These are phyloP conservation scores for Sebastes matsubarae DNA, from an alignment of 2,797 vertebrate genomes.

Conservation along the genomic window DNA sequence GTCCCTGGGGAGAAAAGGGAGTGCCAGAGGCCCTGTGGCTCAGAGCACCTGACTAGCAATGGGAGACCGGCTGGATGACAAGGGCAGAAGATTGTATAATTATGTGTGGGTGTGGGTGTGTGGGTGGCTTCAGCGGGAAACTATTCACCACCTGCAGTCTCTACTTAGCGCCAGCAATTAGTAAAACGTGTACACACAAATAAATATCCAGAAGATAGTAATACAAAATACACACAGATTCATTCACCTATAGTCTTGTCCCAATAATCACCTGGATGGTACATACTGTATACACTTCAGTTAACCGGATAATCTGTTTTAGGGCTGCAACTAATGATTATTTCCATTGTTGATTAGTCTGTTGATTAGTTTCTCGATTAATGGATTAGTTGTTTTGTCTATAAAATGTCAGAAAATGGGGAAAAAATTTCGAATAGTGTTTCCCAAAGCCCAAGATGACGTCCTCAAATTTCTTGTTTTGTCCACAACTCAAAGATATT, in stretches of 20 bases:
- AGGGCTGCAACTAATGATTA: too few relatives aligned
- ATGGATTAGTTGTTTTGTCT: too few relatives aligned
- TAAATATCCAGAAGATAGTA: not conserved
- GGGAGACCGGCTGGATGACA: slow-evolving; percentile 66
- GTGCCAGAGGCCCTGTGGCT: slow-evolving; percentile 63
- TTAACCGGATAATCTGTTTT: not conserved
- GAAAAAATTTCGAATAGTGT: accelerated
- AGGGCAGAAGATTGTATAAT: slow-evolving; percentile 39
- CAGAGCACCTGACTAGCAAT: slow-evolving; percentile 47
- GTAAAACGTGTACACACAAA: not conserved
- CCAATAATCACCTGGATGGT: not conserved
- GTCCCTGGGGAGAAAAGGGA: slow-evolving; percentile 72
- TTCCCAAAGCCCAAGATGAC: too few relatives aligned
- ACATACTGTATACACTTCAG: not conserved
- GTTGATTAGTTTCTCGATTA: too few relatives aligned
- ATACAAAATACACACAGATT: not conserved
- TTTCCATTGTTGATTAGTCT: too few relatives aligned
- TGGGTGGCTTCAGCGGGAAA: slow-evolving; percentile 42
- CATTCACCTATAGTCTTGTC: not conserved
- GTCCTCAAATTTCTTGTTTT: too few relatives aligned
- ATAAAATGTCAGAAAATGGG: too few relatives aligned
- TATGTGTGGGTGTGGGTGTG: not conserved
- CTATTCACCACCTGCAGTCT: slow-evolving; percentile 44
- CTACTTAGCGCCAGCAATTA: slow-evolving; percentile 27
- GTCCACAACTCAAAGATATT: too few relatives aligned